These are phyloP conservation scores for Amphimallon solstitiale DNA, from an alignment of 2,888 invertebrate species.

Conservation along the genomic window DNA sequence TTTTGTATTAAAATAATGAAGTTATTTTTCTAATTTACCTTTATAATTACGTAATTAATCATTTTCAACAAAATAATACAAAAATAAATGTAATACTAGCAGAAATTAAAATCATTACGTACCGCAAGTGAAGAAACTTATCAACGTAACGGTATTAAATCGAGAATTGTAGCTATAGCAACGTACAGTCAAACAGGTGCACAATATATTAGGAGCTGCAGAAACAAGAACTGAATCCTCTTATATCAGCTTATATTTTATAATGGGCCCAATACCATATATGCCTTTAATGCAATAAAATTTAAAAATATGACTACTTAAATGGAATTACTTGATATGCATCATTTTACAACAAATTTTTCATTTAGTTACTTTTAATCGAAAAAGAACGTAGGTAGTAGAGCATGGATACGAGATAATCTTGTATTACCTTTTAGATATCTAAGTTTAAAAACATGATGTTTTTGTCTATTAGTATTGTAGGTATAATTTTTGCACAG, in stretches of 20 bases:
- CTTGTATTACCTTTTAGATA: too few relatives aligned
- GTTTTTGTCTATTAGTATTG: too few relatives aligned
- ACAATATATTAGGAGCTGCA: constrained; percentile 43
- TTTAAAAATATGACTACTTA: not conserved
- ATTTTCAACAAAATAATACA: too few relatives aligned
- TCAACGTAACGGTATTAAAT: not conserved
- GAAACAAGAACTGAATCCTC: constrained; percentile 47
- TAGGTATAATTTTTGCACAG: too few relatives aligned
- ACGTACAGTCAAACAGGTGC: constrained; percentile 41
- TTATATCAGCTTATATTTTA: constrained; percentile 42
- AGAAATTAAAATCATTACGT: too few relatives aligned
- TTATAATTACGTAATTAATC: too few relatives aligned
- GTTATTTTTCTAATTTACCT: too few relatives aligned
- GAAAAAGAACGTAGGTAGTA: not conserved
- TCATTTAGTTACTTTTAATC: not conserved
- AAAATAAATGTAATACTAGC: too few relatives aligned
- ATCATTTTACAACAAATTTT: not conserved
- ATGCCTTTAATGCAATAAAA: not conserved
- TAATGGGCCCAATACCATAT: constrained; percentile 18
- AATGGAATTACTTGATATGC: not conserved
- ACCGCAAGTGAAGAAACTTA: not conserved
- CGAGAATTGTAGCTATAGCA: constrained; percentile 38
- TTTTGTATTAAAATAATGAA: too few relatives aligned
- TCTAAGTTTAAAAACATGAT: too few relatives aligned
- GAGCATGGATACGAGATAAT: too few relatives aligned